Evolutionary conservation across 2,888 invertebrate genomes (phyloP).

Genomic region (Ceramica pisi): DNA sequence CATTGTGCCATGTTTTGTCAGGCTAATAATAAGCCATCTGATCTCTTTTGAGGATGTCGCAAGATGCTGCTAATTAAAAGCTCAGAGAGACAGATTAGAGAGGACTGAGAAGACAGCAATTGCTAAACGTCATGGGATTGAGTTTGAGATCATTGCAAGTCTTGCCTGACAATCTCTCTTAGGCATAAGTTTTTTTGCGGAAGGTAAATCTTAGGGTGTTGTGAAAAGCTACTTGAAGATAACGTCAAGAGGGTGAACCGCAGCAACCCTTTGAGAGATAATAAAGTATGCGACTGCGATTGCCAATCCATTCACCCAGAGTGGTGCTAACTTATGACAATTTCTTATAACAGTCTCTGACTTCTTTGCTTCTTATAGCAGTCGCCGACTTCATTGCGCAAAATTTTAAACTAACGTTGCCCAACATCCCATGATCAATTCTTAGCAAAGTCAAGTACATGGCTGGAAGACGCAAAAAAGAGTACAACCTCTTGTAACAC

Average conservation of each 20-base stretch:
- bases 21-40: slow-evolving; percentile 40
- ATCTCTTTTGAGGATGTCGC: slow-evolving; percentile 31
- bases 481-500: neutral
- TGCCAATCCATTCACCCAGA: neutral
- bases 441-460: neutral
- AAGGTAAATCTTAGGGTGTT: neutral
- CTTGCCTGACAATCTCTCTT: neutral
- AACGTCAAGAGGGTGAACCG: neutral
- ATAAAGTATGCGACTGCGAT: neutral
- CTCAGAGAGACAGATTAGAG: neutral
- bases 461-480: slow-evolving; percentile 1
- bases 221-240: neutral
- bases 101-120: neutral
- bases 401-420: neutral
- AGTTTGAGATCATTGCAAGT: neutral
- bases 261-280: neutral
- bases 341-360: neutral
- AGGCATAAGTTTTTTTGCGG: too few species aligned
- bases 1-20: slow-evolving; percentile 39
- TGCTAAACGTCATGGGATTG: neutral
- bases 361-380: neutral
- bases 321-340: neutral
- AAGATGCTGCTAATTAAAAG: slow-evolving; percentile 37
- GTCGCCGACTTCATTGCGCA: neutral
- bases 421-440: neutral